Base-by-base conservation (phyloP, 1,140 invertebrate genomes). In the Drosophila parvula region DNA sequence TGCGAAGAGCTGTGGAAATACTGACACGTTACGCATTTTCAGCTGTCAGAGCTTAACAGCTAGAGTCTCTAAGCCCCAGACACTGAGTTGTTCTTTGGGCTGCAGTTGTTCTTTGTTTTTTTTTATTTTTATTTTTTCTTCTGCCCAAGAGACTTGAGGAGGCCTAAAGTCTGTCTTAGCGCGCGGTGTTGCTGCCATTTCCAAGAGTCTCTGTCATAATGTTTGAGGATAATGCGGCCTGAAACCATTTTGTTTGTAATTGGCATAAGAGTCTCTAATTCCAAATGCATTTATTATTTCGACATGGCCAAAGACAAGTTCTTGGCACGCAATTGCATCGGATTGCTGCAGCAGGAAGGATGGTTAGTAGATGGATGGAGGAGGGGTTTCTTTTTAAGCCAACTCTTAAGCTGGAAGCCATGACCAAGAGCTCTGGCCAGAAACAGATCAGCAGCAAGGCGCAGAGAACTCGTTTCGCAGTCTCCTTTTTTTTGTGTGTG, bases 211-310 rank as follows among this genome's bases (percentile, higher is more conserved):
- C 74, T 89, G 84, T 89, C 84, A 89, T 89, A 89, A 89, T 77
- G 74, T 88, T 89, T 81, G 80, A 90, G 84, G 84, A 89, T 89
- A 89, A 89, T 89, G 74, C 85, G 67, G 84, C 80, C 78, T 89
- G 85, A 89, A 89, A 89, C 74, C 84, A 89, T 89, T 89, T 89
- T 89, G 84, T 78, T 76, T 89, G 84, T 89, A 89, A 89, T 89
- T 89, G 85, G 80, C 81, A 76, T 89, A 89, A 89, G 84, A 86
- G 83, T 88, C 84, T 89, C 85, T 89, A 89, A 89, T 89, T 75
- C 80, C 78, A 74, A 89, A 84, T 79, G 80, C 84, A 89, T 89
- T 89, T 89, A 89, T 89, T 89, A 88, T 86, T 86, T 88, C 83
- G 84, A 83, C 80, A 88, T 89, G 83, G 79, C 71, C 79, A 88